Base-by-base conservation (phyloP, 2,888 invertebrate species). In the Altica lythri region DNA sequence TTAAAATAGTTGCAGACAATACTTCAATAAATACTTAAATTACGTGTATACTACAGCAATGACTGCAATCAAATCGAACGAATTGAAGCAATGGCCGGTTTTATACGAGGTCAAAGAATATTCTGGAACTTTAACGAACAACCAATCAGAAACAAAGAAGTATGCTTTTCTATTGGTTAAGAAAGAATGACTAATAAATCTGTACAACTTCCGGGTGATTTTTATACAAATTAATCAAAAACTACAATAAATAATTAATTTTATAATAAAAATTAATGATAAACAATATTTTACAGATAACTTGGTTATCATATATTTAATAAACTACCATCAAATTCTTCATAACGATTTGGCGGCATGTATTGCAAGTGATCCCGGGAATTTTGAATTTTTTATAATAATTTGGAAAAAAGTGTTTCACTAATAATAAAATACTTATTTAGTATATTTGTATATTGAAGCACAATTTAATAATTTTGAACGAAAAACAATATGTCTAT, bases 51-150 rank as follows among this genome's bases (percentile, higher is more conserved):
- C 63, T 57, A 48, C 62, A 55, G 53, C 59, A 65, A 64, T 45
- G 64, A 57, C 67, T 60, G 63, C 54, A 59, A 66, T 66, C 70
- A 70, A 75, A 74, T 74, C 71, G 65, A 57, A 56, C 48, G 58
- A 61, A 51, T 44, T 51, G 52, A 48, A 45, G 65, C 64, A 64
- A 72, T 72, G 72, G 73, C 72, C 61, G 74, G 66, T 71, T 77
- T 61, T 75, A 75, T 75, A 73, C 57, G 58, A 54, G 53, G 61
- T 61, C 69, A 61, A 54, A 62, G 67, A 63, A 59, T 60, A 58
- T 74, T 75, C 75, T 70, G 72, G 76, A 76, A 76, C 48, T 55
- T 72, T 58, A 62, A 29, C 12, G 16, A 18, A 14, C 50, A 44
- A 60, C 74, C 74, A 74, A 74, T 73, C 50, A 63, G 27, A 58